These are phyloP conservation scores for Clangula hyemalis DNA, from an alignment of 2,797 vertebrate genomes.

Conservation along the genomic window DNA sequence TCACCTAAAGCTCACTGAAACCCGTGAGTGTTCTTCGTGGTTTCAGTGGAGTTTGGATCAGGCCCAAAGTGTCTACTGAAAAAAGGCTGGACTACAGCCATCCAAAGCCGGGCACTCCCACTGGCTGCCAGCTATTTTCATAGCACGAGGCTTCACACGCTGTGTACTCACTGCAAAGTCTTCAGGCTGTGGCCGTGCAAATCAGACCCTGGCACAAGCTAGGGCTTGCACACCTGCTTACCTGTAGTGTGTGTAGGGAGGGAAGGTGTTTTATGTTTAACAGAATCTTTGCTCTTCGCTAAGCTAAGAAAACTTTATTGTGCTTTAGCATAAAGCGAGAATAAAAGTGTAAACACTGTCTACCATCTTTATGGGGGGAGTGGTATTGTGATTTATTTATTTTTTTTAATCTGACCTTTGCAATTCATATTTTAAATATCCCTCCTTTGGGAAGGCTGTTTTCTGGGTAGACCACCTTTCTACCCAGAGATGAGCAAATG, in stretches of 20 bases:
- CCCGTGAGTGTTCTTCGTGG: neutral
- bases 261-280: neutral
- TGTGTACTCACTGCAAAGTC: fast-evolving
- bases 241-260: fast-evolving
- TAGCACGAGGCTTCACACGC: neutral
- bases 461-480: neutral
- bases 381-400: neutral
- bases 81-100: neutral
- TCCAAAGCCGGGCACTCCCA: neutral
- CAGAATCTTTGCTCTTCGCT: neutral
- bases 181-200: neutral
- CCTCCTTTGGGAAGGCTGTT: neutral
- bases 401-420: neutral
- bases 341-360: neutral
- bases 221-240: neutral
- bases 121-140: neutral
- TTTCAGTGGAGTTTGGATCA: neutral
- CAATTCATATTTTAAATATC: neutral
- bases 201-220: fast-evolving
- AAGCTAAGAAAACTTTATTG: neutral
- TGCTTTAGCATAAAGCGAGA: neutral
- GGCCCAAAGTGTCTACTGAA: neutral
- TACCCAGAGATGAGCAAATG: constrained; percentile 45
- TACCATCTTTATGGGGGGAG: neutral
- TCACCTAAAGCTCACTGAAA: neutral